These are phyloP conservation scores for Tokudaia muenninki DNA, from an alignment of 2,797 vertebrate genomes.

Conservation along the genomic window DNA sequence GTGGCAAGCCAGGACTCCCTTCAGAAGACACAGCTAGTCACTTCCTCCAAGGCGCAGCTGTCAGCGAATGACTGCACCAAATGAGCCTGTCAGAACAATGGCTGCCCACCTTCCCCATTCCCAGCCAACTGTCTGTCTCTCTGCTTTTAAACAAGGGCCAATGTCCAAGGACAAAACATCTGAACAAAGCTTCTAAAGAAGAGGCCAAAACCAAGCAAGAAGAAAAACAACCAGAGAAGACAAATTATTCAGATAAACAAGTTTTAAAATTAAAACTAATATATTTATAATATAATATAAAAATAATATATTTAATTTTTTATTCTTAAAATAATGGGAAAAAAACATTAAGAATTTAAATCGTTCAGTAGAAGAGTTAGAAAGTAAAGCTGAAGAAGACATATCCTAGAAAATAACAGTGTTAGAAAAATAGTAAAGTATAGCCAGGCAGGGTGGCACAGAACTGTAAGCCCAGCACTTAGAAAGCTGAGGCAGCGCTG, in stretches of 20 bases:
- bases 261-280: neutral
- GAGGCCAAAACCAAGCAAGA: neutral
- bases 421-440: neutral
- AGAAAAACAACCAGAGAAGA: neutral
- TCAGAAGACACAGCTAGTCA: neutral
- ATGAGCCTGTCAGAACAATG: neutral
- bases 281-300: neutral
- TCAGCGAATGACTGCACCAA: neutral
- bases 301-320: neutral
- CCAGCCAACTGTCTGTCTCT: neutral
- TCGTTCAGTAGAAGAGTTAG: neutral
- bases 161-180: neutral
- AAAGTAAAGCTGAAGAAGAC: constrained; percentile 2
- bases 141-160: neutral
- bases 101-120: neutral
- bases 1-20: neutral
- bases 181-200: neutral
- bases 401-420: neutral
- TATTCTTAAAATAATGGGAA: neutral
- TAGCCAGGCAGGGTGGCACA: neutral
- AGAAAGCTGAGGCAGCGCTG: neutral
- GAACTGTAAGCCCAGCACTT: neutral
- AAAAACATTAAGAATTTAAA: neutral
- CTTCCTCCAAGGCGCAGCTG: neutral
- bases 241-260: neutral